Base-by-base conservation (phyloP, 1,140 invertebrate species). In the Caenorhabditis inopinata region DNA sequence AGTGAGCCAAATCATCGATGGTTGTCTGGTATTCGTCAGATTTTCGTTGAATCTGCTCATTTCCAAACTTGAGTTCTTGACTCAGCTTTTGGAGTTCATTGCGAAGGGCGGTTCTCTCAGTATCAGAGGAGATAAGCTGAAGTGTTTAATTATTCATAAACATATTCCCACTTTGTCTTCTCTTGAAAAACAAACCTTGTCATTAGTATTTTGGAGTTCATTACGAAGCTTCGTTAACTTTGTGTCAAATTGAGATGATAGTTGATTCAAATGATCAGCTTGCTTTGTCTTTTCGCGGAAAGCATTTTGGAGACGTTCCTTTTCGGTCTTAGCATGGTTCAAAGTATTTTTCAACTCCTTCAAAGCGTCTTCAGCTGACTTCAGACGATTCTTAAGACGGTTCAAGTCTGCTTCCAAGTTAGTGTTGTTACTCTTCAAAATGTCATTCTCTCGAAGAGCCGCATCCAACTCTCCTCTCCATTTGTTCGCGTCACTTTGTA, bases 21-120 rank as follows among this genome's bases (percentile, higher is more conserved):
- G 86, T 82, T 11, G 76, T 82, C 32, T 87, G 83, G 78, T 88
- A 88, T 75, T 88, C 87, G 48, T 88, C 87, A n/a, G 79, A 88
- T 77, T 88, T 88, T 11, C 87, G 78, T 23, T 82, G 82, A 81
- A 88, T 88, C 80, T 88, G 87, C 49, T 88, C 87, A 79, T 86
- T 85, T 32, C 85, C 86, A 74, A 88, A 88, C 23, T 86, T 85
- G 21, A 88, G 81, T 80, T 88, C 87, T 78, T 87, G 83, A 68
- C 87, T 85, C 9, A 88, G 29, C 27, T 83, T 81, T 29, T 53
- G 47, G 7, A 86, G 77, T 46, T 87, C 85, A 23, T 83, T 84
- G 1, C 77, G 49, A 35, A 87, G 74, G 62, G 82, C 84, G 32
- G 45, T 84, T 23, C 87, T 82, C 42, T 87, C 86, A 42, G 86